These are phyloP conservation scores for Caloenas nicobarica DNA, from an alignment of 2,113 vertebrate genomes.

Conservation along the genomic window DNA sequence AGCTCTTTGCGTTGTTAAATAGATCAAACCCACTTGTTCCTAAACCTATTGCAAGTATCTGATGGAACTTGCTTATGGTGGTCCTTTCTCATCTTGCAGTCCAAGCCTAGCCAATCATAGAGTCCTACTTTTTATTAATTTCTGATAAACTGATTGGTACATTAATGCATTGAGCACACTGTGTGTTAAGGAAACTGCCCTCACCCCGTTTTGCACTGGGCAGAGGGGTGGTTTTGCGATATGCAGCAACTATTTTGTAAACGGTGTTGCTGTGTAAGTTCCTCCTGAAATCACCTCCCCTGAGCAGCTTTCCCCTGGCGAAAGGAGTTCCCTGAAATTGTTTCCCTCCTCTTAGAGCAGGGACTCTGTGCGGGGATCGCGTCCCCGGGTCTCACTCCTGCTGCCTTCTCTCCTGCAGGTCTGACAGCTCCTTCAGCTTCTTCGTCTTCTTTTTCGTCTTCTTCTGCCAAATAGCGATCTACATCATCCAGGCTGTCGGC, in stretches of 20 bases:
- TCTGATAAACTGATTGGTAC: not conserved
- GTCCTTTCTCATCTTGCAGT: not conserved
- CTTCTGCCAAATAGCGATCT: slow-evolving; percentile 94
- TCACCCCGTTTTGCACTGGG: not conserved
- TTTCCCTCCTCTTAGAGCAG: not conserved
- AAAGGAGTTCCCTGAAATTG: not conserved
- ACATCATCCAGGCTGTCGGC: slow-evolving; percentile 91
- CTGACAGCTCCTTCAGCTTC: slow-evolving; percentile 99
- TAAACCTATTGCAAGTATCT: not conserved
- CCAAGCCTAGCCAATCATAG: not conserved
- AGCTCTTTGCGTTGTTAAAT: not conserved
- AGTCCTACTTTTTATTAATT: not conserved
- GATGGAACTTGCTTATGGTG: not conserved
- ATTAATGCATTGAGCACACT: fast-evolving
- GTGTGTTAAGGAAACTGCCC: not conserved
- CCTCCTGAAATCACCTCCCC: not conserved
- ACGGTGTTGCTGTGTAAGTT: not conserved
- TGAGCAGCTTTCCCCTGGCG: not conserved
- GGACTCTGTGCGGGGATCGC: not conserved
- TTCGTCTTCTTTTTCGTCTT: slow-evolving; percentile 98
- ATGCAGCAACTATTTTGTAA: fast-evolving
- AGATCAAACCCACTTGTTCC: not conserved
- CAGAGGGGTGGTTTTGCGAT: not conserved
- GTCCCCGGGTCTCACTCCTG: not conserved
- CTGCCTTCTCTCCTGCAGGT: slow-evolving; percentile 75